Base-by-base conservation (phyloP, 2,888 invertebrate genomes). In the Neoaliturus tenellus region DNA sequence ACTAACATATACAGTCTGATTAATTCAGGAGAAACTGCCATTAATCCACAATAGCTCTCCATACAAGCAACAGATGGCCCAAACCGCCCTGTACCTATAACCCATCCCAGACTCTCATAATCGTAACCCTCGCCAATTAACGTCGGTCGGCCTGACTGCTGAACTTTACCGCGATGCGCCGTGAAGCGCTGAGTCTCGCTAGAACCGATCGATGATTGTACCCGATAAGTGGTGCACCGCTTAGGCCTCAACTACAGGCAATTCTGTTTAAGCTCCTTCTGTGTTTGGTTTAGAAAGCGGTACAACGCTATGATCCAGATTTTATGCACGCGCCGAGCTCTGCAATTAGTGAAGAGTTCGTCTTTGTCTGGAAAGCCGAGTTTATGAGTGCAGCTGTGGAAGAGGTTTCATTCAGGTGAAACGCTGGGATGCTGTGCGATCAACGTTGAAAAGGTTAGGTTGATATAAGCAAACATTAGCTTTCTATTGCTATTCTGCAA, bases 131-230 rank as follows among this genome's bases (percentile, higher is more conserved):
- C 62, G 14, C 62, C 62, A 28, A 62, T 62, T 62, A 62, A 62
- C 62, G 31, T 62, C 31, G 28, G 62, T 62, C 28, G 62, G 62
- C 28, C 51, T 44, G 23, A 5, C 62, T 17, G 28, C 17, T 62
- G 62, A 62, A 62, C 62, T 62, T 62, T 62, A 62, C 62, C 62
- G 62, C 31, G 62, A 62, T 62, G 0, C 62, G 17, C 62, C 62
- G 62, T 62, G 62, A 62, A 62, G 62, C 62, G 62, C 14, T 62
- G 12, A 17, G 31, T 17, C 5, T 28, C 62, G 28, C 62, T 17
- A 31, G 62, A 62, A 62, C 62, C 62, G 14, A 62, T 31, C 62
- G 14, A 62, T 62, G 31, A 62, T 62, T 62, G 31, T 14, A 0
- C 62, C 14, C 14, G 28, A 6, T 62, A 28, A 62, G 31, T 17